These are phyloP conservation scores for Galerucella nymphaeae DNA, from an alignment of 2,888 invertebrate genomes.

Conservation along the genomic window DNA sequence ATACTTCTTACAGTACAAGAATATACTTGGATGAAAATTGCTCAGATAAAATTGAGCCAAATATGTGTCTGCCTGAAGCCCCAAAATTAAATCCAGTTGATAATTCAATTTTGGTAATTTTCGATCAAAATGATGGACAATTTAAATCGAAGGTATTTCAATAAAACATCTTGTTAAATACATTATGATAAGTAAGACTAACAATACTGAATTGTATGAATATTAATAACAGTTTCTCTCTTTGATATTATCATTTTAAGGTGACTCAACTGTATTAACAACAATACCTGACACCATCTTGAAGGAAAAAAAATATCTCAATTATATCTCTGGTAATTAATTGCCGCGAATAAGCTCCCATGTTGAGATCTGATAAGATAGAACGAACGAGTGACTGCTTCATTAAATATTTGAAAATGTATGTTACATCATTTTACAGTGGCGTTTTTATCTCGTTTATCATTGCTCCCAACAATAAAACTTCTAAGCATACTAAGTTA, in stretches of 20 bases:
- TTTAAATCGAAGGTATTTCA: no score
- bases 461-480: constrained; percentile 8
- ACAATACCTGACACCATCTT: not conserved
- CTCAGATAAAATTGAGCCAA: not conserved
- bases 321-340: constrained; percentile 27
- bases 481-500: not conserved
- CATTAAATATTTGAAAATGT: constrained; percentile 29
- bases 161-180: no score
- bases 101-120: no score
- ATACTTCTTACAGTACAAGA: not conserved
- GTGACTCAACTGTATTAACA: not conserved
- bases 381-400: constrained; percentile 20
- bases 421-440: constrained; percentile 26
- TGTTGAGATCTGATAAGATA: constrained; percentile 24
- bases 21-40: not conserved
- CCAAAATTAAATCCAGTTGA: no score
- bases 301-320: constrained; percentile 5
- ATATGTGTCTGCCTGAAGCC: not conserved
- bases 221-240: no score
- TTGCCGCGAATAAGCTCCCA: constrained; percentile 8
- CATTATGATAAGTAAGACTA: no score
- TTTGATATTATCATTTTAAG: no score
- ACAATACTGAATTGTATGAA: no score
- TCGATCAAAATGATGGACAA: no score
- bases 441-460: constrained; percentile 20